These are phyloP conservation scores for Takifugu flavidus DNA, from an alignment of 2,113 vertebrate genomes.

Conservation along the genomic window DNA sequence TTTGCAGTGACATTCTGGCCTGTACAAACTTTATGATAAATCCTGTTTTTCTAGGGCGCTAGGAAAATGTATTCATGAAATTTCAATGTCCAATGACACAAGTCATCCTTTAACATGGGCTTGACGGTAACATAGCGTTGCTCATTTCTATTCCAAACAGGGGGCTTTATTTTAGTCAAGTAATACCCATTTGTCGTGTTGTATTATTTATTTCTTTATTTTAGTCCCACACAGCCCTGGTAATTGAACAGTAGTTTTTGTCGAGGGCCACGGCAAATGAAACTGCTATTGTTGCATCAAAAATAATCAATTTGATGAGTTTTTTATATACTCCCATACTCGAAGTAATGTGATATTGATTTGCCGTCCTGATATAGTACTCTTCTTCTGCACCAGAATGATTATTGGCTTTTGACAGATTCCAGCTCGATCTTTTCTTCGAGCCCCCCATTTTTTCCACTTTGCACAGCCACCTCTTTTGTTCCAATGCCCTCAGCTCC, in stretches of 20 bases:
- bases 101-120: conserved; percentile 77
- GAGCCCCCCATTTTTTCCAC: background rate
- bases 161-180: conserved; percentile 73
- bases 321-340: conserved; percentile 77
- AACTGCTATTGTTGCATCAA: conserved; percentile 78
- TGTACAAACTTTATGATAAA: conserved; percentile 73
- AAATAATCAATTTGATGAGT: conserved; percentile 81
- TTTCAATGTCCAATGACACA: conserved; percentile 78
- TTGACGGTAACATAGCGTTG: conserved; percentile 72
- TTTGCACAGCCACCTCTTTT: conserved; percentile 35
- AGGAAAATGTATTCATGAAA: conserved; percentile 82
- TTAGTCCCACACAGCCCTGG: conserved; percentile 46
- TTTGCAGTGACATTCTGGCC: conserved; percentile 70
- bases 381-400: conserved; percentile 61
- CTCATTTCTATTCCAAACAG: conserved; percentile 66
- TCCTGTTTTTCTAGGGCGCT: conserved; percentile 67
- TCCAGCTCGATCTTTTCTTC: conserved; percentile 59
- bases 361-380: conserved; percentile 66
- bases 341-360: conserved; percentile 82
- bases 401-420: conserved; percentile 79
- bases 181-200: conserved; percentile 74
- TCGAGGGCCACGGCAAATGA: conserved; percentile 63
- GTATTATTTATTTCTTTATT: conserved; percentile 15
- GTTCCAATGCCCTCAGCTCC: conserved; percentile 36
- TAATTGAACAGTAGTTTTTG: conserved; percentile 74